Evolutionary conservation across 1,140 invertebrate genomes (phyloP).

Genomic region (Drosophila pseudoobscura): DNA sequence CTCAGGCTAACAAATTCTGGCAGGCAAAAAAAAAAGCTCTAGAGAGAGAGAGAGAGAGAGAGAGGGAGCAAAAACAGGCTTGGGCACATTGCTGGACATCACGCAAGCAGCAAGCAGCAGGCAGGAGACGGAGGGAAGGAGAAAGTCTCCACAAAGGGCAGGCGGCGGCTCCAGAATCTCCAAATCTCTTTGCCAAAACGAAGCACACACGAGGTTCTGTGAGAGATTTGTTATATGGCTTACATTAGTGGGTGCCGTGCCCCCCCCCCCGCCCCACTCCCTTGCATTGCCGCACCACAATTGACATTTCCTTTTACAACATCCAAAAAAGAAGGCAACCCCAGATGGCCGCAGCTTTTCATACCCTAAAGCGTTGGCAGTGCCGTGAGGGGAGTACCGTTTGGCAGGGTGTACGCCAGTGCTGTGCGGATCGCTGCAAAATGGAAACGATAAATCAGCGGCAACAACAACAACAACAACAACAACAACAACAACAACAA

Average conservation of each 20-base stretch:
- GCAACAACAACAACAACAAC: conserved; percentile 30
- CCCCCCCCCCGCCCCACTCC: not conserved
- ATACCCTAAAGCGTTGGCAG: no score
- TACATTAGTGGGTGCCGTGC: conserved; percentile 58
- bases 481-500: conserved; percentile 22
- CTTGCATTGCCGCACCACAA: conserved; percentile 50
- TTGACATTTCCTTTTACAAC: conserved; percentile 82
- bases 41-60: not conserved
- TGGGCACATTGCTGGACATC: conserved; percentile 79
- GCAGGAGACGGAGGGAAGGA: conserved; percentile 47
- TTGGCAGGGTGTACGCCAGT: no score
- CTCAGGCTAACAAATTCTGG: conserved; percentile 77
- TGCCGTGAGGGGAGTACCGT: no score
- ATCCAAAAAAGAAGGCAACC: conserved; percentile 62
- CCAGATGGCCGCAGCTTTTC: no score
- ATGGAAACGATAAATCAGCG: conserved; percentile 81
- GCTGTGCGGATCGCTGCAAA: conserved; percentile 47
- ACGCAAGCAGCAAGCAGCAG: conserved; percentile 62
- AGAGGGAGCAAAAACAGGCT: conserved; percentile 50
- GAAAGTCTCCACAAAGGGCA: conserved; percentile 68
- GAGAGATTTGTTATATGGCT: conserved; percentile 73
- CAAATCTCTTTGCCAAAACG: conserved; percentile 30
- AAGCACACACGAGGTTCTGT: conserved; percentile 26
- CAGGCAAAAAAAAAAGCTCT: conserved; percentile 41
- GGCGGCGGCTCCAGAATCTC: conserved; percentile 23